Evolutionary conservation across 2,113 vertebrate genomes (phyloP).

Genomic region (Paramisgurnus dabryanus): DNA sequence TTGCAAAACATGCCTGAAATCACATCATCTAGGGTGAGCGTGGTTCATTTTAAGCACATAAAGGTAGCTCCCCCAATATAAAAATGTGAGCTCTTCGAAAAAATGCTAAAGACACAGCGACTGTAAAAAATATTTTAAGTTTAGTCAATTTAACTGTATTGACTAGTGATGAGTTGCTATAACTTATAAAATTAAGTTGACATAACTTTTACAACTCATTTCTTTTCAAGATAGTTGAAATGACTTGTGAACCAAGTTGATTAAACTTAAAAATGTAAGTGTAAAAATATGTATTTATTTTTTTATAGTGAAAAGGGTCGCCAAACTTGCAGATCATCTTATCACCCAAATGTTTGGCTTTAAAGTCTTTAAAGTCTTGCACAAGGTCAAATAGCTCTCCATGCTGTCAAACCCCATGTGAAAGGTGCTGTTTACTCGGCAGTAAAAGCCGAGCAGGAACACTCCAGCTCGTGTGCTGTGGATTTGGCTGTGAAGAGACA

Average conservation of each 20-base stretch:
- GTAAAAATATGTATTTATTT: no score
- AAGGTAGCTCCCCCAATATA: no score
- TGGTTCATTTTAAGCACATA: conserved; percentile 14
- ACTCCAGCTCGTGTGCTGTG: conserved; percentile 58
- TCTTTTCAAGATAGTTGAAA: no score
- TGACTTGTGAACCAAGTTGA: no score
- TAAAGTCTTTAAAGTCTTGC: conserved; percentile 52
- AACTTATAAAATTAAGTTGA: no score
- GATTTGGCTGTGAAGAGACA: conserved; percentile 24
- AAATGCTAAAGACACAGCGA: neutral
- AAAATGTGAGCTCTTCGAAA: neutral
- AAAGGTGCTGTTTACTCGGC: conserved; percentile 74
- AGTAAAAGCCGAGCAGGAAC: conserved; percentile 75
- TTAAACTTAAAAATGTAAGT: no score
- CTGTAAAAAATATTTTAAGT: neutral
- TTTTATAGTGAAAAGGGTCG: conserved; percentile 2
- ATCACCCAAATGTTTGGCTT: conserved; percentile 51
- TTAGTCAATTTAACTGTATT: no score
- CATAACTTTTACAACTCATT: no score
- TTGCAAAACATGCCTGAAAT: conserved; percentile 37
- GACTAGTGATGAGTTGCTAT: no score
- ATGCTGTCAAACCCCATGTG: conserved; percentile 73
- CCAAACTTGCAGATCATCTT: conserved; percentile 54
- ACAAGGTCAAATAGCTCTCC: conserved; percentile 67
- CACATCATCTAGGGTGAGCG: conserved; percentile 18